Conservation (phyloP, 1,140 invertebrate genomes). For the Phymorhynchus buccinoides region DNA sequence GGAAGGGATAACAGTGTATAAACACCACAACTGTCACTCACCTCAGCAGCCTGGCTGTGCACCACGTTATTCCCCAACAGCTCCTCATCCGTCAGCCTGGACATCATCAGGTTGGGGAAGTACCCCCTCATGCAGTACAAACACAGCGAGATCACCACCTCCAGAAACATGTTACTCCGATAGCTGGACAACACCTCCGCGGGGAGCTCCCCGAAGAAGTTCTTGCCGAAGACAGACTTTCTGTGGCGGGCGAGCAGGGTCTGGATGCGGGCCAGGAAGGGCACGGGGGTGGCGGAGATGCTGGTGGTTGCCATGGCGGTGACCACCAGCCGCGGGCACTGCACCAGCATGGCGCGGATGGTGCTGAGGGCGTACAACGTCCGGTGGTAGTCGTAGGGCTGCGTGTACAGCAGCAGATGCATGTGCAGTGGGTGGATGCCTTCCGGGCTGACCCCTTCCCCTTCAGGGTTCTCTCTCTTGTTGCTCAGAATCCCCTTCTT, state of each 20-base stretch:
- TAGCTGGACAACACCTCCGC: constrained; percentile 75
- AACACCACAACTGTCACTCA: too few relatives aligned
- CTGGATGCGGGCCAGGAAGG: constrained; percentile 77
- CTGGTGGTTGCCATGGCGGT: constrained; percentile 82
- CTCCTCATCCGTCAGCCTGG: constrained; percentile 81
- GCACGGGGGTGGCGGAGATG: constrained; percentile 75
- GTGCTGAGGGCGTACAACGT: constrained; percentile 86
- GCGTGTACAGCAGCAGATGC: constrained; percentile 87
- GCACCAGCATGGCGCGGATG: constrained; percentile 82
- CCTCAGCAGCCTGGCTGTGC: constrained; percentile 32
- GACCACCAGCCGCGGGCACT: constrained; percentile 83
- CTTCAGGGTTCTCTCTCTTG: not conserved
- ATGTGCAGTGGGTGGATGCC: constrained; percentile 85
- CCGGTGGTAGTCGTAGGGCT: constrained; percentile 85
- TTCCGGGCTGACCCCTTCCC: constrained; percentile 54
- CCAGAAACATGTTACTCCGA: constrained; percentile 87
- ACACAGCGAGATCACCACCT: constrained; percentile 85
- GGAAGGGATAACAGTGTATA: too few relatives aligned
- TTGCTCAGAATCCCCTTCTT: constrained; percentile 6
- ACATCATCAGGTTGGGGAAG: constrained; percentile 82
- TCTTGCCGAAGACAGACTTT: constrained; percentile 86
- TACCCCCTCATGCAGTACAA: constrained; percentile 87
- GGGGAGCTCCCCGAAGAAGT: constrained; percentile 82
- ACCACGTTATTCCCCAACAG: constrained; percentile 83
- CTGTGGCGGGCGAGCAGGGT: constrained; percentile 83